Percentiles rank a stretch among this genome's conserved stretches.
Evolutionary conservation across 2,888 invertebrate species (phyloP).

Genomic region (Perizoma flavofasciatum): DNA sequence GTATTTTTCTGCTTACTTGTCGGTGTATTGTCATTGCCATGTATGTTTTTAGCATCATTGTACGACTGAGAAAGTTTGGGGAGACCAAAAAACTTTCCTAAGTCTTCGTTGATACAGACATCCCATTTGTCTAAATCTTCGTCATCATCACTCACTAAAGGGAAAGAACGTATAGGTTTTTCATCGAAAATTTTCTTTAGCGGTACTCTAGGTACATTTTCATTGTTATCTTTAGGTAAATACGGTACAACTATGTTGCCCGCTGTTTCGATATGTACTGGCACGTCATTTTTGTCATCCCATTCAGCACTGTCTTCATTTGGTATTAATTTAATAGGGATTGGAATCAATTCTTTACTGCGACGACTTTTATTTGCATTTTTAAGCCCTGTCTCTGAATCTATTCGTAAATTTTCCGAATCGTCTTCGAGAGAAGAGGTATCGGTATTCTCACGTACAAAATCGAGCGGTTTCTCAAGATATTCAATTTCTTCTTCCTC

Average conservation of each 20-base stretch:
- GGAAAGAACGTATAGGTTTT: slow-evolving; percentile 56
- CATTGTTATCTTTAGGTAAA: not conserved
- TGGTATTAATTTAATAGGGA: slow-evolving; percentile 11
- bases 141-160: slow-evolving; percentile 54
- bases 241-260: slow-evolving; percentile 1
- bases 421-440: slow-evolving; percentile 30
- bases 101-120: slow-evolving; percentile 46
- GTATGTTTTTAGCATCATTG: not conserved
- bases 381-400: not conserved
- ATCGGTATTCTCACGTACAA: slow-evolving; percentile 33
- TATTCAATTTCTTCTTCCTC: slow-evolving; percentile 54
- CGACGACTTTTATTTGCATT: slow-evolving; percentile 1
- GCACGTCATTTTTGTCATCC: not conserved
- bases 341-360: slow-evolving; percentile 18
- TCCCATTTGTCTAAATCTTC: slow-evolving; percentile 56
- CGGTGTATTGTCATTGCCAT: not conserved
- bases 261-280: not conserved
- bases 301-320: slow-evolving; percentile 1
- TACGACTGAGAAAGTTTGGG: slow-evolving; percentile 8
- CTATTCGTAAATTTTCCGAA: slow-evolving; percentile 6
- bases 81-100: slow-evolving; percentile 24
- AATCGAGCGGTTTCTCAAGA: slow-evolving; percentile 48
- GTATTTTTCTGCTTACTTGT: not conserved
- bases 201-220: slow-evolving; percentile 13
- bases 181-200: slow-evolving; percentile 37